phyloP scores from a whole-genome alignment of 2,113 vertebrate species.

The Pangasianodon hypophthalmus region DNA sequence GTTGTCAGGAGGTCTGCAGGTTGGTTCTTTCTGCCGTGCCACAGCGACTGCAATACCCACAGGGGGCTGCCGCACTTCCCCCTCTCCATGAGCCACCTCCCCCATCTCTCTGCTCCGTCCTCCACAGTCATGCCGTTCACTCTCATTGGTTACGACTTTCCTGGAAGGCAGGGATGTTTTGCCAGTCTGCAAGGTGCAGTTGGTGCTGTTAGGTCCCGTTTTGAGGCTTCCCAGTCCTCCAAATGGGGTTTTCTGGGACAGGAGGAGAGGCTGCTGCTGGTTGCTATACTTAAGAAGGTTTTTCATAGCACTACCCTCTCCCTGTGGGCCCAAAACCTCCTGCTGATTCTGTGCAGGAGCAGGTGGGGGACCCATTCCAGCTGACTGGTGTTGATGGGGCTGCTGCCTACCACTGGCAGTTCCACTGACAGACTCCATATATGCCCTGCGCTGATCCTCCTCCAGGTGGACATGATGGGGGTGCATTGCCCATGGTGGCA shows the following conservation, averaged over 20 bases:
- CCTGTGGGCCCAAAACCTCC: slow-evolving; percentile 79
- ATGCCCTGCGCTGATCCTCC: slow-evolving; percentile 83
- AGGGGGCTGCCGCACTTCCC: slow-evolving; percentile 90
- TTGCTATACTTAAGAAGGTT: slow-evolving; percentile 94
- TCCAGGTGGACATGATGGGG: slow-evolving; percentile 76
- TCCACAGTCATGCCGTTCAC: slow-evolving; percentile 85
- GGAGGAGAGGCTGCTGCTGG: slow-evolving; percentile 88
- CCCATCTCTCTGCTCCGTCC: slow-evolving; percentile 80
- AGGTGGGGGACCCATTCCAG: slow-evolving; percentile 64
- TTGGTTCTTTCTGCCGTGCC: slow-evolving; percentile 87
- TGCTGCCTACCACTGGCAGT: slow-evolving; percentile 55
- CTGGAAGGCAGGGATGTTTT: slow-evolving; percentile 72
- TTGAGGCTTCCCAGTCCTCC: slow-evolving; percentile 84
- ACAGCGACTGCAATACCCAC: slow-evolving; percentile 94
- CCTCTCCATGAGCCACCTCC: slow-evolving; percentile 77
- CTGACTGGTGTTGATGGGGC: slow-evolving; percentile 63
- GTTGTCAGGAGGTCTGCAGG: slow-evolving; percentile 75
- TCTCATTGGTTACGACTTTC: slow-evolving; percentile 76
- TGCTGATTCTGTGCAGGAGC: slow-evolving; percentile 70
- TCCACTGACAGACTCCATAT: slow-evolving; percentile 83
- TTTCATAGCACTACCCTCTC: slow-evolving; percentile 91
- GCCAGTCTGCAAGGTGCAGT: slow-evolving; percentile 86
- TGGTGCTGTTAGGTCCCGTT: slow-evolving; percentile 73
- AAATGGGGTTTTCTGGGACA: slow-evolving; percentile 88
- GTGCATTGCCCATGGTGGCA: slow-evolving; percentile 85